Percentiles rank a stretch among this genome's conserved stretches.
These are phyloP conservation scores for Myripristis jacobus DNA, from an alignment of 2,797 vertebrate genomes.

Conservation along the genomic window DNA sequence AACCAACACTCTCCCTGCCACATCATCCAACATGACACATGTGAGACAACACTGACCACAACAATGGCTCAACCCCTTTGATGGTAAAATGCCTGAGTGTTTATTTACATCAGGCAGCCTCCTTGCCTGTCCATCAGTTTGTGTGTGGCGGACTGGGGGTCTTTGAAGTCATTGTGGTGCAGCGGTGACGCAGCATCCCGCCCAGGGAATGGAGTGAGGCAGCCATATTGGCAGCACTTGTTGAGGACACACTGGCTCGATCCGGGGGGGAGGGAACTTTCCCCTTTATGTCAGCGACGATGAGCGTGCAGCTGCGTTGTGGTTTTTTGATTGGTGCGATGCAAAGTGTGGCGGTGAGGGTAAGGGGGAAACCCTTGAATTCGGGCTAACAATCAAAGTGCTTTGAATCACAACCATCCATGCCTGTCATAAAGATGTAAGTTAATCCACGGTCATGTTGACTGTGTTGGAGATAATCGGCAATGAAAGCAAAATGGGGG, in stretches of 20 bases:
- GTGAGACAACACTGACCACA: constrained; percentile 84
- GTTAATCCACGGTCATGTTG: constrained; percentile 25
- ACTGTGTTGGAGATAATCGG: constrained; percentile 6
- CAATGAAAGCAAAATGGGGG: constrained; percentile 7
- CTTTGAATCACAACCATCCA: constrained; percentile 45
- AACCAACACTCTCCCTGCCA: constrained; percentile 59
- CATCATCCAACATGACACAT: constrained; percentile 81
- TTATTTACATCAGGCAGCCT: constrained; percentile 76
- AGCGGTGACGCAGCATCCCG: constrained; percentile 49
- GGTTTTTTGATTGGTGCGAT: constrained; percentile 25
- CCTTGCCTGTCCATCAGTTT: constrained; percentile 70
- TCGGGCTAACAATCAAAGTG: constrained; percentile 44
- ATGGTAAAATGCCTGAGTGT: constrained; percentile 71
- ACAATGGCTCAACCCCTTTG: constrained; percentile 74
- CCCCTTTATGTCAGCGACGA: constrained; percentile 32
- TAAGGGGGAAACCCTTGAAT: neutral
- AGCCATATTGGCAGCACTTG: constrained; percentile 77
- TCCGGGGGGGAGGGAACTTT: constrained; percentile 16
- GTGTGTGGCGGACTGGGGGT: constrained; percentile 11
- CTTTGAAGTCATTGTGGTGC: constrained; percentile 71
- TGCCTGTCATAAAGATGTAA: constrained; percentile 40
- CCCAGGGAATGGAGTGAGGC: constrained; percentile 51
- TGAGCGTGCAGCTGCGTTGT: constrained; percentile 45
- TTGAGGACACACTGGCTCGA: constrained; percentile 70
- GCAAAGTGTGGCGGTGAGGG: constrained; percentile 11